Evolutionary conservation across 2,113 vertebrate species (phyloP).

Genomic region (Conger conger): DNA sequence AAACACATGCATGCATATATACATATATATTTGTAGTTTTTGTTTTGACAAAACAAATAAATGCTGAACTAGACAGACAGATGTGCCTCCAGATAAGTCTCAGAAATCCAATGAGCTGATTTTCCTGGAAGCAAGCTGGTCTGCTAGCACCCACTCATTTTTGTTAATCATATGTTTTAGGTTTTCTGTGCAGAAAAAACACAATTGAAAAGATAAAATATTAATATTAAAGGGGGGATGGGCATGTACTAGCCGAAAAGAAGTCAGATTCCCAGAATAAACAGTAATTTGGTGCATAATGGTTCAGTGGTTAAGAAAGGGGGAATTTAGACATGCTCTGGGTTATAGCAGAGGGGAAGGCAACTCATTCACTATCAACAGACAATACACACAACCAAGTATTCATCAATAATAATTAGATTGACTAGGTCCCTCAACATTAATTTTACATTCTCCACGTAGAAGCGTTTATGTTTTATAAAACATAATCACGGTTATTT

Average conservation of each 20-base stretch:
- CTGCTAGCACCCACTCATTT: too few relatives aligned
- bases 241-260: slow-evolving; percentile 12
- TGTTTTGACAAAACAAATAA: too few relatives aligned
- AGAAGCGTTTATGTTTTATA: background rate
- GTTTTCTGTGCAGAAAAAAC: too few relatives aligned
- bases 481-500: too few relatives aligned
- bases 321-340: slow-evolving; percentile 8
- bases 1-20: too few relatives aligned
- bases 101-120: too few relatives aligned
- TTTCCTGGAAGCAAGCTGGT: too few relatives aligned
- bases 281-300: slow-evolving; percentile 23
- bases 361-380: background rate
- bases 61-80: too few relatives aligned
- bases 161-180: too few relatives aligned
- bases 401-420: background rate
- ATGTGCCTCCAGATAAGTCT: too few relatives aligned
- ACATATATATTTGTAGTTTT: too few relatives aligned
- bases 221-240: background rate
- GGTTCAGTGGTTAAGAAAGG: slow-evolving; percentile 8
- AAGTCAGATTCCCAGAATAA: slow-evolving; percentile 24
- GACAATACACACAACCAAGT: background rate
- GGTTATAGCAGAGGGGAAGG: background rate
- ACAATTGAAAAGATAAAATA: background rate
- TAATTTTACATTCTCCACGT: background rate
- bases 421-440: background rate